Conservation (phyloP, 2,113 vertebrate species). For the Jaculus jaculus region DNA sequence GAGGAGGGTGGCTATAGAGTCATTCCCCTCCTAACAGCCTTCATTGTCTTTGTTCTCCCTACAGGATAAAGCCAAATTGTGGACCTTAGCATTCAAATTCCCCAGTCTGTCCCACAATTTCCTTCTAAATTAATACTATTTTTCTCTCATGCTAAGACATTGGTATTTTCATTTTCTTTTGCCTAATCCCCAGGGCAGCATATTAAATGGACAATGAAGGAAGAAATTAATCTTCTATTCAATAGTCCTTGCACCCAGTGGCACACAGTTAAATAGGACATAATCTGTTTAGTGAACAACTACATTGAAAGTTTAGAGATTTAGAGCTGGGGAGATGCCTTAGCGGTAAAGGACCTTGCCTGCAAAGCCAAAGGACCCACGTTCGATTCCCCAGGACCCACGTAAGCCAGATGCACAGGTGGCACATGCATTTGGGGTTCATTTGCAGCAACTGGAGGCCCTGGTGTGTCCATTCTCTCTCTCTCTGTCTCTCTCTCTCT, state of each 20-base stretch:
- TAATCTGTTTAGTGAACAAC: not conserved
- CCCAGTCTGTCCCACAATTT: not conserved
- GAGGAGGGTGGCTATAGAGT: too few relatives aligned
- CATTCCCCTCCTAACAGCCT: not conserved
- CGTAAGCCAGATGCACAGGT: too few relatives aligned
- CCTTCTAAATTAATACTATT: not conserved
- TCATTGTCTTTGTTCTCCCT: not conserved
- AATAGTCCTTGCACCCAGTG: not conserved
- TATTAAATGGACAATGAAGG: not conserved
- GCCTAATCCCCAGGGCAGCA: not conserved
- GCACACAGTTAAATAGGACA: not conserved
- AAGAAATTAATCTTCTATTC: not conserved
- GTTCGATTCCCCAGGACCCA: too few relatives aligned
- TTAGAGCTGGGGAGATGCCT: too few relatives aligned
- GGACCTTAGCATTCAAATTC: not conserved
- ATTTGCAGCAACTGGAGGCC: too few relatives aligned
- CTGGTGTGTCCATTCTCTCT: too few relatives aligned
- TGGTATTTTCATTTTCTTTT: constrained; percentile 1
- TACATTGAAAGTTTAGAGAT: not conserved
- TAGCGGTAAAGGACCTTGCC: too few relatives aligned
- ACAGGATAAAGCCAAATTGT: not conserved
- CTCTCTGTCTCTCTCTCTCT: too few relatives aligned
- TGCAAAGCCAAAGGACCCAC: too few relatives aligned
- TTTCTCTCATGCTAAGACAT: not conserved
- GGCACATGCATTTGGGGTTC: too few relatives aligned